Base-by-base conservation (phyloP, 2,113 vertebrate genomes). In the Scomber japonicus region DNA sequence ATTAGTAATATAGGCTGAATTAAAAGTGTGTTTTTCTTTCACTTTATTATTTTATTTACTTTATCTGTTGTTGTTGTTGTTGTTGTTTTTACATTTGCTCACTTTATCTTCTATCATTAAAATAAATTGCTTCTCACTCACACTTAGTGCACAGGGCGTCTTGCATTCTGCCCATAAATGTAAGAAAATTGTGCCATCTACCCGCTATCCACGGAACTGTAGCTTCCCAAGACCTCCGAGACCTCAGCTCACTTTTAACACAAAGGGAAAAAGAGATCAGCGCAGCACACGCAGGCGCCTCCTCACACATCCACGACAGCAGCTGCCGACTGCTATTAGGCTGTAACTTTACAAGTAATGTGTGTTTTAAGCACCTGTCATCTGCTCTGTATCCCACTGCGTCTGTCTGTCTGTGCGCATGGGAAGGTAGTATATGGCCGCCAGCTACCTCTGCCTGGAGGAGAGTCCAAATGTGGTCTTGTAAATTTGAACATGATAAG, bases 161-260 rank as follows among this genome's bases (percentile, higher is more conserved):
- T 93, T 95, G 95, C 94, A 85, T 91, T 94, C 93, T 95, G 95
- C 93, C 93, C 95, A 95, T 96, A 99, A 98, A 98, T 97, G 97
- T 99, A 96, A 97, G 97, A 98, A 98, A 99, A 99, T 96, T 98
- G 96, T 98, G 98, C 98, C 98, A 99, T 98, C 98, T 99, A 99
- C 97, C 98, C 96, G 98, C 96, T 96, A 95, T 94, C 95, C 95
- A 94, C 93, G 97, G 97, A 97, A 99, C 96, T 99, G 97, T 97
- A 97, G 96, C 96, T 95, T 94, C 89, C 93, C 59, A 85, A 95
- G 96, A 96, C 96, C 97, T 95, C 88, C 85, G 94, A 94, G 95
- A 96, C 96, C 96, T 96, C 93, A 2, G 78, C 75, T 88, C 86
- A 93, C 95, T 84, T 96, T 95, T 93, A 94, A 94, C 94, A 94